These are phyloP conservation scores for Nephila pilipes DNA, from an alignment of 1,140 invertebrate genomes.

Conservation along the genomic window DNA sequence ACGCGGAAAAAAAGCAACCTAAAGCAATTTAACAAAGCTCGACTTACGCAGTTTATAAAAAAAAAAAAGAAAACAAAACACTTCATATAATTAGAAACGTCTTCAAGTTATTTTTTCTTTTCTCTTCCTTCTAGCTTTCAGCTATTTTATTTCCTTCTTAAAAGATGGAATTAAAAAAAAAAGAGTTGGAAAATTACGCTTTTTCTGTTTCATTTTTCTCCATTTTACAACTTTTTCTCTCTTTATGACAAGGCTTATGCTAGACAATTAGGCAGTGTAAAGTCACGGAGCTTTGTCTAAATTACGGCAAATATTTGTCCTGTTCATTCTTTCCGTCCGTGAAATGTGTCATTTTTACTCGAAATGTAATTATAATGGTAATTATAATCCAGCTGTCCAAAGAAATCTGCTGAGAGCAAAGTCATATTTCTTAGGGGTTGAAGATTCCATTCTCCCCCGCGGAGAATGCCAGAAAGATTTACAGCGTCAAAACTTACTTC, in stretches of 20 bases:
- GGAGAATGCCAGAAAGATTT: not conserved
- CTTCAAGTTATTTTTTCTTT: constrained; percentile 13
- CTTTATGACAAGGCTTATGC: not conserved
- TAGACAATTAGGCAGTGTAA: constrained; percentile 4
- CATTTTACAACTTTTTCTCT: constrained; percentile 16
- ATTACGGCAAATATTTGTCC: constrained; percentile 44
- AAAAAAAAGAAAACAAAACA: not conserved
- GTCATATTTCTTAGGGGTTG: not conserved
- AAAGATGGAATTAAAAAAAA: not conserved
- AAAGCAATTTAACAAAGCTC: constrained; percentile 39
- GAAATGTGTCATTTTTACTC: constrained; percentile 35
- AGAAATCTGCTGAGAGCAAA: not conserved
- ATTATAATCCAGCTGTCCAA: constrained; percentile 17
- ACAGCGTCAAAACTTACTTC: no score
- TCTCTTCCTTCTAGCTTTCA: not conserved
- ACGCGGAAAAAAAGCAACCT: not conserved
- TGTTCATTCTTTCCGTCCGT: not conserved
- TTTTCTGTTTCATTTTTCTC: constrained; percentile 38
- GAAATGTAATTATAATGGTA: constrained; percentile 47
- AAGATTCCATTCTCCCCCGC: not conserved
- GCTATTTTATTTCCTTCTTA: not conserved
- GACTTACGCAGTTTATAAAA: not conserved
- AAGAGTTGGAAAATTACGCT: not conserved
- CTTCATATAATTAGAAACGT: constrained; percentile 46
- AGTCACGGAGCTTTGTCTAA: not conserved